Percentiles rank a stretch among this genome's conserved stretches.
These are phyloP conservation scores for Eucidaris tribuloides DNA, from an alignment of 35 echinoderm and acorn worm species.

Conservation along the genomic window DNA sequence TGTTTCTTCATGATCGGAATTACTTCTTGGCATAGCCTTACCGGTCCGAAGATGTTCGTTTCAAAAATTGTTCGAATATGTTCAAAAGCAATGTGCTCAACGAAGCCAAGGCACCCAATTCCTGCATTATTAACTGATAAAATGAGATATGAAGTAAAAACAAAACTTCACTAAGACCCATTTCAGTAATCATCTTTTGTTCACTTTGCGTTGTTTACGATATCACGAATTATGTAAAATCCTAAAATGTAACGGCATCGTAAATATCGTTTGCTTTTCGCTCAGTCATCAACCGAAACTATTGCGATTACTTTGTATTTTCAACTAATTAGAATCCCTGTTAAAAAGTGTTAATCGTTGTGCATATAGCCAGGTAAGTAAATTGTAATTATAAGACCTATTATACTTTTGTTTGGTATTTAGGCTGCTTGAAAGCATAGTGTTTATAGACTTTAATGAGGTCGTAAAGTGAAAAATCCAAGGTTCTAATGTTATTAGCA, in stretches of 20 bases:
- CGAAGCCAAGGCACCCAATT: not conserved
- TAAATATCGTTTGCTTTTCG: too few species aligned
- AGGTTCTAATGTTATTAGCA: too few species aligned
- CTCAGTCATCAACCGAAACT: too few species aligned
- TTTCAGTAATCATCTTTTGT: too few species aligned
- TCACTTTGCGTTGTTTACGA: too few species aligned
- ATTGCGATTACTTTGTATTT: not conserved
- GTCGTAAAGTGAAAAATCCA: not conserved
- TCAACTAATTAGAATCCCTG: not conserved
- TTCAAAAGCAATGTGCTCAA: not conserved
- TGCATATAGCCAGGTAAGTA: too few species aligned
- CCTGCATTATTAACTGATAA: slow-evolving; percentile 7
- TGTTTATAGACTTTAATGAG: not conserved
- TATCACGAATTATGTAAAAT: too few species aligned
- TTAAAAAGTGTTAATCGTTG: too few species aligned
- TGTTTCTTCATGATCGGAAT: slow-evolving; percentile 9
- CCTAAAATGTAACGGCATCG: too few species aligned
- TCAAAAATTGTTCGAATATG: slow-evolving; percentile 5
- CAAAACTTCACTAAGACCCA: not conserved
- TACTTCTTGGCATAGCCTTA: not conserved
- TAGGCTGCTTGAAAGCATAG: not conserved
- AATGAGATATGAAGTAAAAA: not conserved
- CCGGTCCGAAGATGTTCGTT: slow-evolving; percentile 10
- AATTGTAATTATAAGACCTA: too few species aligned
- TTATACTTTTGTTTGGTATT: not conserved